A percentile compares a stretch with the other conserved stretches of the same genome.
phyloP scores from a whole-genome alignment of 2,113 vertebrate species.

The Ginglymostoma cirratum region DNA sequence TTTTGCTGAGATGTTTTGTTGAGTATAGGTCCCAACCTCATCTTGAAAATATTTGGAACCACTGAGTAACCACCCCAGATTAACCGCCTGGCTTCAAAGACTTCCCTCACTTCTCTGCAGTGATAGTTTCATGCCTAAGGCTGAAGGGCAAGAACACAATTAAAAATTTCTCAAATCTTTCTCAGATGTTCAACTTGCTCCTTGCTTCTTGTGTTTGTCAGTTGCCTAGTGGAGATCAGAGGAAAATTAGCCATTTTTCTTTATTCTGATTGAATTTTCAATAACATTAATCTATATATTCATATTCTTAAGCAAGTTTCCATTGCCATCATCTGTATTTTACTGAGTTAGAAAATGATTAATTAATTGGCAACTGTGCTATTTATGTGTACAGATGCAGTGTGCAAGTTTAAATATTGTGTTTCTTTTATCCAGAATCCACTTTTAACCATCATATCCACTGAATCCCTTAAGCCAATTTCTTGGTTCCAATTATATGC shows the following conservation, averaged over 20 bases:
- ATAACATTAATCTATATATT: neutral
- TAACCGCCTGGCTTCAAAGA: neutral
- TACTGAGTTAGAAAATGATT: neutral
- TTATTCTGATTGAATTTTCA: neutral
- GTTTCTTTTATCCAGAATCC: neutral
- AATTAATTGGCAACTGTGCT: neutral
- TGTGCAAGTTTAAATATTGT: neutral
- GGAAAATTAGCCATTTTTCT: neutral
- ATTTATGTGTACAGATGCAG: neutral
- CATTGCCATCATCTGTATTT: neutral
- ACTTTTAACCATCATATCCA: no score
- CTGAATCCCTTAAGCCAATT: neutral
- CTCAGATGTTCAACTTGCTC: neutral
- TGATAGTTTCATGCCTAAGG: neutral
- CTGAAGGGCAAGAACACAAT: neutral
- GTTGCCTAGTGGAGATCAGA: neutral
- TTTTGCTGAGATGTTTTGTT: neutral
- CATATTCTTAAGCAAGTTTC: neutral
- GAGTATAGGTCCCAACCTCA: neutral
- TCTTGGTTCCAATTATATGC: neutral
- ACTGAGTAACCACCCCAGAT: neutral
- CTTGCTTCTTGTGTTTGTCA: neutral
- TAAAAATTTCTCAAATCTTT: neutral
- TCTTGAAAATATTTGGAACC: neutral
- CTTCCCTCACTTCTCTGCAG: neutral